Percentiles rank a stretch among this genome's conserved stretches.
phyloP scores from a whole-genome alignment of 2,797 vertebrate genomes.

The Halcyon smyrnensis region DNA sequence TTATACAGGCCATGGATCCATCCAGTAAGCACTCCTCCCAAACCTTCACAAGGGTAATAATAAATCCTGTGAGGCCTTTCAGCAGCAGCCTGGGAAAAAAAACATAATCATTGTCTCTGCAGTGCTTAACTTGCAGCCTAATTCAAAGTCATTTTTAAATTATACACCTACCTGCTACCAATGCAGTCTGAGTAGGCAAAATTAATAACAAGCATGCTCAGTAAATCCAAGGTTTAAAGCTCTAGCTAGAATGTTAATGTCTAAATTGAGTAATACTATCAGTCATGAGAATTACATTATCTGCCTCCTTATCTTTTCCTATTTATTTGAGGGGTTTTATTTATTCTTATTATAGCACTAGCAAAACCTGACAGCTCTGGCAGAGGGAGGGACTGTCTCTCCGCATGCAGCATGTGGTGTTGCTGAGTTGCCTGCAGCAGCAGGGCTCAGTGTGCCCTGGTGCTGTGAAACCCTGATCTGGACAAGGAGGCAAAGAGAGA shows the following conservation, averaged over 20 bases:
- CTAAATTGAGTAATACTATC: slow-evolving; percentile 38
- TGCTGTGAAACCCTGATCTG: background rate
- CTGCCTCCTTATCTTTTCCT: slow-evolving; percentile 40
- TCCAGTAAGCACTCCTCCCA: slow-evolving; percentile 47
- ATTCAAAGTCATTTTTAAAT: slow-evolving; percentile 43
- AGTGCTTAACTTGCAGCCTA: background rate
- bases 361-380: background rate
- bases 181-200: slow-evolving; percentile 36
- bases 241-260: slow-evolving; percentile 20
- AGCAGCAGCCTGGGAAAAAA: background rate
- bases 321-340: slow-evolving; percentile 43
- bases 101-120: background rate
- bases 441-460: background rate
- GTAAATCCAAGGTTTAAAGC: slow-evolving; percentile 25
- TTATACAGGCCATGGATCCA: background rate
- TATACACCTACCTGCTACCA: slow-evolving; percentile 45
- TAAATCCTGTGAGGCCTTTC: slow-evolving; percentile 23
- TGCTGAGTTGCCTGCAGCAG: background rate
- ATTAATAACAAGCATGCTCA: slow-evolving; percentile 40
- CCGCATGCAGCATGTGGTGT: rapidly evolving
- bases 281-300: slow-evolving; percentile 38
- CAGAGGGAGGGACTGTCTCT: background rate
- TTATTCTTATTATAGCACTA: slow-evolving; percentile 25
- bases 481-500: background rate
- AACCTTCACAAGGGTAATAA: slow-evolving; percentile 11